These are phyloP conservation scores for Pantherophis guttatus DNA, from an alignment of 2,113 vertebrate species.

Conservation along the genomic window DNA sequence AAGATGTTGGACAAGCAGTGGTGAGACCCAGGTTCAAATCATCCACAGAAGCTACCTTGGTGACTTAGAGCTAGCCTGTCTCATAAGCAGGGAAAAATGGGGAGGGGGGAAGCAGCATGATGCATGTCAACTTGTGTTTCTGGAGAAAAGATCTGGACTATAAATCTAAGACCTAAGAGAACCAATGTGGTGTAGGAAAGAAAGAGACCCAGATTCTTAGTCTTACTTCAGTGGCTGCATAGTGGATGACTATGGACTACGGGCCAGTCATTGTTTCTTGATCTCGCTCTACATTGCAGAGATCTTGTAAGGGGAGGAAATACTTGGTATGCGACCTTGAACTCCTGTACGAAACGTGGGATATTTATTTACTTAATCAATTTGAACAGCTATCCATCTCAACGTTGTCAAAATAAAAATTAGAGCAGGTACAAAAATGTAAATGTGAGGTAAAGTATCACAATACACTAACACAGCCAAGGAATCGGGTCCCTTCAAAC, in stretches of 20 bases:
- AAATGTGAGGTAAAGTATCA: neutral
- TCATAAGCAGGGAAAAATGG: neutral
- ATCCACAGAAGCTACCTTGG: neutral
- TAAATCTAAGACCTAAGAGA: neutral
- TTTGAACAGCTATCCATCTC: neutral
- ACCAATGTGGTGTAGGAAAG: neutral
- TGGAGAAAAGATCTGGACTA: neutral
- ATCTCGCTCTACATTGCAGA: neutral
- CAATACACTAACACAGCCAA: neutral
- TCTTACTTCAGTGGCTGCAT: neutral
- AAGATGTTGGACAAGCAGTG: neutral
- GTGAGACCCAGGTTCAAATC: neutral
- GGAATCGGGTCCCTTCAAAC: neutral
- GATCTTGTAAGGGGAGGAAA: neutral
- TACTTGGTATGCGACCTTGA: neutral
- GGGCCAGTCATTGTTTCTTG: neutral
- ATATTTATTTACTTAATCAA: neutral
- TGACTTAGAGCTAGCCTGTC: neutral
- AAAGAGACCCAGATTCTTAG: neutral
- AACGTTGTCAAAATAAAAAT: neutral
- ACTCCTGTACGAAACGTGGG: neutral
- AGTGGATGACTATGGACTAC: neutral
- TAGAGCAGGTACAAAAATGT: neutral
- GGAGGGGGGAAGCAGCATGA: neutral
- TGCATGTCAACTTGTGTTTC: neutral